Evolutionary conservation across 2,113 vertebrate genomes (phyloP).

Genomic region (Gadus macrocephalus): DNA sequence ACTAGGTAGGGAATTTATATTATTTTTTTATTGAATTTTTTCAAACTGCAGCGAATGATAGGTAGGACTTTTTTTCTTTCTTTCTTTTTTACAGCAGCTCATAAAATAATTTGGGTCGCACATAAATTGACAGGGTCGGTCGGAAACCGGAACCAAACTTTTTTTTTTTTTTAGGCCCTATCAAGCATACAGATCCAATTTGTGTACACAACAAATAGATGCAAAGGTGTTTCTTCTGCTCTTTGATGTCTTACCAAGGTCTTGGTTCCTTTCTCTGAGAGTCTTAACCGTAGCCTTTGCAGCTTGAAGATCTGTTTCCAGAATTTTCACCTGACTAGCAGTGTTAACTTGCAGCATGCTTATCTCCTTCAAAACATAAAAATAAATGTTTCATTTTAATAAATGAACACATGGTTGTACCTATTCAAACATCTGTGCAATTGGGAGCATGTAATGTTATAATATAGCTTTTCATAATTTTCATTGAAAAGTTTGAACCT

Average conservation of each 20-base stretch:
- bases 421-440: too few relatives aligned
- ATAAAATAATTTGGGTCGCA: too few relatives aligned
- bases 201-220: neutral
- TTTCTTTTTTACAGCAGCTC: too few relatives aligned
- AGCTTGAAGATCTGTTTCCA: conserved; percentile 66
- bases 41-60: too few relatives aligned
- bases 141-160: too few relatives aligned
- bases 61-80: too few relatives aligned
- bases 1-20: too few relatives aligned
- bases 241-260: conserved; percentile 62
- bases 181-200: neutral
- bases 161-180: too few relatives aligned
- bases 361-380: conserved; percentile 62
- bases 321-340: conserved; percentile 61
- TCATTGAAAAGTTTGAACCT: conserved; percentile 51
- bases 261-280: conserved; percentile 66
- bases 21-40: too few relatives aligned
- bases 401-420: too few relatives aligned
- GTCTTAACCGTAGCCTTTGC: conserved; percentile 47
- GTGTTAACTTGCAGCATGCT: conserved; percentile 65
- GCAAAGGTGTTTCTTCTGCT: neutral
- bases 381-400: neutral
- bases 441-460: too few relatives aligned
- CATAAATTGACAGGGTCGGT: too few relatives aligned
- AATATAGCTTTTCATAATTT: neutral